These are phyloP conservation scores for Cynaeus angustus DNA, from an alignment of 2,888 invertebrate species.

Conservation along the genomic window DNA sequence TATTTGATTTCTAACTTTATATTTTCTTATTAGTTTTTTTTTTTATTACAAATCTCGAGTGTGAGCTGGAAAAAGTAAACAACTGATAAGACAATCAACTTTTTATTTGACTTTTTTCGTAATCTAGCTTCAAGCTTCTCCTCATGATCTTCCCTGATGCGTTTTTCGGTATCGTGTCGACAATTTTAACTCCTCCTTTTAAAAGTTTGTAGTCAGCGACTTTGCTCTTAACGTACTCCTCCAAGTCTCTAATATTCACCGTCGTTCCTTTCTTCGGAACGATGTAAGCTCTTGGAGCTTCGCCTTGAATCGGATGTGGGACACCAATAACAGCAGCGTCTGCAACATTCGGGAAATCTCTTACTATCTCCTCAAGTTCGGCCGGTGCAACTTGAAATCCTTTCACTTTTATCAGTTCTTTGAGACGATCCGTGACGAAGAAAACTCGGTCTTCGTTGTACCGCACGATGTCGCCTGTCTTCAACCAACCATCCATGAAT, in stretches of 20 bases:
- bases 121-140: conserved; percentile 5
- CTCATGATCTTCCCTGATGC: conserved; percentile 78
- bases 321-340: conserved; percentile 91
- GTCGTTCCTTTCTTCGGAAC: conserved; percentile 72
- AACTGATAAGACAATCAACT: background rate
- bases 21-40: no score
- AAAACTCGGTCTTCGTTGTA: conserved; percentile 79
- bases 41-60: no score
- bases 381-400: conserved; percentile 88
- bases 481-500: conserved; percentile 84
- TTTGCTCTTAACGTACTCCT: conserved; percentile 77
- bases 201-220: conserved; percentile 86
- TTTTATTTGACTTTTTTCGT: conserved; percentile 1
- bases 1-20: no score
- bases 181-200: conserved; percentile 73
- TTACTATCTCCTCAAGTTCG: conserved; percentile 85
- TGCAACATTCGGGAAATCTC: conserved; percentile 81
- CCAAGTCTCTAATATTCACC: conserved; percentile 75
- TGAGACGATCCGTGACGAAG: conserved; percentile 84
- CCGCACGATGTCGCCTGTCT: conserved; percentile 77
- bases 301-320: conserved; percentile 80
- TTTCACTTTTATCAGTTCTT: conserved; percentile 87
- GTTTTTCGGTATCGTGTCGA: conserved; percentile 76
- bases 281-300: conserved; percentile 85
- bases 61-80: background rate